phyloP scores from a whole-genome alignment of 1,140 invertebrate genomes.

The Anadara kagoshimensis region DNA sequence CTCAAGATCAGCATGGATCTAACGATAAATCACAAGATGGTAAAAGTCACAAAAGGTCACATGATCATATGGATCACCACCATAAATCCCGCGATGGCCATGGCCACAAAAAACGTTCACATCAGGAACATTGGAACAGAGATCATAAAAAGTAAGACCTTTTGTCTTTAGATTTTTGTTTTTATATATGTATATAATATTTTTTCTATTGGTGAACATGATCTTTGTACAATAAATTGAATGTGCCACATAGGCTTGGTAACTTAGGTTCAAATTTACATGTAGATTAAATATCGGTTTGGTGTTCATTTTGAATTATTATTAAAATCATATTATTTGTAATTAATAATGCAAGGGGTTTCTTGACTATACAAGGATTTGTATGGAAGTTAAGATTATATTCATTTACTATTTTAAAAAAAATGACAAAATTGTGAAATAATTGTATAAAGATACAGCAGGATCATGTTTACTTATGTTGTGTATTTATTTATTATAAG shows the following conservation, averaged over 20 bases:
- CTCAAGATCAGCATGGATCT: not conserved
- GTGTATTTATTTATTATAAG: no score
- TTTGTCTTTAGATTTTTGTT: not conserved
- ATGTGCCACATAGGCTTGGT: not conserved
- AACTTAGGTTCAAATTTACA: not conserved
- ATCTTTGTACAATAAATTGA: not conserved
- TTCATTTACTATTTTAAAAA: no score
- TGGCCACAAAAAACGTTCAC: not conserved
- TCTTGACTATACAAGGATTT: no score
- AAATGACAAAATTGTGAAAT: no score
- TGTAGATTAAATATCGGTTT: not conserved
- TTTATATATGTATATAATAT: not conserved
- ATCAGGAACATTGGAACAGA: slow-evolving; percentile 12
- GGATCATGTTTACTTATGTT: no score
- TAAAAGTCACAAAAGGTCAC: slow-evolving; percentile 14
- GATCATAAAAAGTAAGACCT: slow-evolving; percentile 19
- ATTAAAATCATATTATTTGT: not conserved
- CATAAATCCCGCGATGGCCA: not conserved
- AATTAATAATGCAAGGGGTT: not conserved
- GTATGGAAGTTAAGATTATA: no score
- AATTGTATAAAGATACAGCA: no score
- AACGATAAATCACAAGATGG: slow-evolving; percentile 2
- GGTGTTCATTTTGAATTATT: not conserved
- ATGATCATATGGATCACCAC: slow-evolving; percentile 4
- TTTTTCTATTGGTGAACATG: not conserved